phyloP scores from a whole-genome alignment of 2,797 vertebrate species.

The Helarctos malayanus region DNA sequence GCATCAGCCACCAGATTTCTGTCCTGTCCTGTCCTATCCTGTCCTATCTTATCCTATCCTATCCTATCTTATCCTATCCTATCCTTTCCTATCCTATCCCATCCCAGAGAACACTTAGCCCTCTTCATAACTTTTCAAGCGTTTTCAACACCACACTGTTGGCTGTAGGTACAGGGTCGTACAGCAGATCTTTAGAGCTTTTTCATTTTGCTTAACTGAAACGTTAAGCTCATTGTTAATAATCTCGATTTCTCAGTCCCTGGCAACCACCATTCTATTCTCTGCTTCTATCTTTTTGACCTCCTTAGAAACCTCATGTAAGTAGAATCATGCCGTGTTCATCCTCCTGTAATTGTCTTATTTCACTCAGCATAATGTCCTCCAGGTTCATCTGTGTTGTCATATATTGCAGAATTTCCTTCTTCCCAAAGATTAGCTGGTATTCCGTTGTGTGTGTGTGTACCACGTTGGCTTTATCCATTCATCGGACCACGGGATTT shows the following conservation, averaged over 20 bases:
- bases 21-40: background rate
- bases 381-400: background rate
- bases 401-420: background rate
- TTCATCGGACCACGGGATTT: background rate
- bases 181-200: background rate
- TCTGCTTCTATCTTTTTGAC: background rate
- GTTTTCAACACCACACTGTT: background rate
- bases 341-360: background rate
- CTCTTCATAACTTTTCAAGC: background rate
- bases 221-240: background rate
- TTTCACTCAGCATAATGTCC: background rate
- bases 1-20: background rate
- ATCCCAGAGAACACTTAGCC: background rate
- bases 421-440: background rate
- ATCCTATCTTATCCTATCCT: background rate
- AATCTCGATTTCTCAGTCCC: background rate
- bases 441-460: background rate
- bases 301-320: background rate
- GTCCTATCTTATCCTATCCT: no score
- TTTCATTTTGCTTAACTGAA: background rate
- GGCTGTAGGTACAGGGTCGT: background rate
- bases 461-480: background rate
- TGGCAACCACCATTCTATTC: background rate
- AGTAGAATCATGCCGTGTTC: background rate
- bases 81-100: no score